Evolutionary conservation across 1,140 invertebrate genomes (phyloP).

Genomic region (Maniola jurtina): DNA sequence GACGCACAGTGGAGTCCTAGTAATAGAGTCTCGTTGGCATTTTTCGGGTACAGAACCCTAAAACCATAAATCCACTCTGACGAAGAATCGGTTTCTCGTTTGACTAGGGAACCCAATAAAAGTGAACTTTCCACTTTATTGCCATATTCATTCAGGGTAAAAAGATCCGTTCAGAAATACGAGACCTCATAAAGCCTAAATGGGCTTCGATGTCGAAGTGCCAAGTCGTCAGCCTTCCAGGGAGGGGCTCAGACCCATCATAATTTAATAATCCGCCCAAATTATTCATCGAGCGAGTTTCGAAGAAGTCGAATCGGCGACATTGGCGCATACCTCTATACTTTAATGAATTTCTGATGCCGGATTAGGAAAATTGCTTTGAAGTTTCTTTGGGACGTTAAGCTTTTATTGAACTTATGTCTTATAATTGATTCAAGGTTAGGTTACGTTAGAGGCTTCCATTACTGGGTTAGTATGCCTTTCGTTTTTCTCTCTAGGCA

Average conservation of each 20-base stretch:
- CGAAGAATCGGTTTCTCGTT: neutral
- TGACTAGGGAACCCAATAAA: neutral
- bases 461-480: no score
- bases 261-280: slow-evolving; percentile 9
- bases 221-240: neutral
- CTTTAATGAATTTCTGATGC: slow-evolving; percentile 9
- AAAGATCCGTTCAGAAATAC: slow-evolving; percentile 9
- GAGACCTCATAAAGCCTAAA: slow-evolving; percentile 10
- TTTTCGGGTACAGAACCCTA: no score
- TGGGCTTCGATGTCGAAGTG: slow-evolving; percentile 10
- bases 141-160: slow-evolving; percentile 13
- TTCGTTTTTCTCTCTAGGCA: no score
- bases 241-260: neutral
- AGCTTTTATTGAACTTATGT: neutral
- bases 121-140: slow-evolving; percentile 12
- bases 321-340: neutral
- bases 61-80: no score
- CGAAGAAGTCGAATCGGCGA: slow-evolving; percentile 1
- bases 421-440: no score
- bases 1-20: no score
- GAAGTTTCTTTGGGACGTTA: neutral
- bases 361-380: slow-evolving; percentile 11
- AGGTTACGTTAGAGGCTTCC: no score
- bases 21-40: no score
- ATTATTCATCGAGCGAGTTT: slow-evolving; percentile 9